These are phyloP conservation scores for Eustalomyia histrio DNA, from an alignment of 2,888 invertebrate genomes.

Conservation along the genomic window DNA sequence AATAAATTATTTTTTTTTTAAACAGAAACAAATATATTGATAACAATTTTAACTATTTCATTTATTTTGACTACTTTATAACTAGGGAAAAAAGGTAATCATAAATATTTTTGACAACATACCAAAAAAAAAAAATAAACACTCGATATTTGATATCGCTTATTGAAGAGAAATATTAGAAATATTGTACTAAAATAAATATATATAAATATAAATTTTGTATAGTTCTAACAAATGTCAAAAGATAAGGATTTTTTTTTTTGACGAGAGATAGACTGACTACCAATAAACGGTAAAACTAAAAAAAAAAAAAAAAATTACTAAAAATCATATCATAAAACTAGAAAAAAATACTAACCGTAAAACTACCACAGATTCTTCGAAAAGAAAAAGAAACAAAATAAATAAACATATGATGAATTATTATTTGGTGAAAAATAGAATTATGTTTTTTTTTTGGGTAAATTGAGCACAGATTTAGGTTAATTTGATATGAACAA, in stretches of 20 bases:
- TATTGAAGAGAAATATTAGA: constrained; percentile 5
- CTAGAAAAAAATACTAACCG: background rate
- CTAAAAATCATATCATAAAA: background rate
- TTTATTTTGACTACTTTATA: constrained; percentile 12
- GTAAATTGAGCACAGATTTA: constrained; percentile 34
- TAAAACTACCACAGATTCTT: constrained; percentile 11
- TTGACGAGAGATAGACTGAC: constrained; percentile 5
- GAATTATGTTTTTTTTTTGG: background rate
- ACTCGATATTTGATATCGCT: constrained; percentile 11
- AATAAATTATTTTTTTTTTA: background rate
- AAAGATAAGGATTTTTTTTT: constrained; percentile 33
- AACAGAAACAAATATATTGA: constrained; percentile 25
- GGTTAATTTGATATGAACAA: constrained; percentile 44
- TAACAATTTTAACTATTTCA: constrained; percentile 27
- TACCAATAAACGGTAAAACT: constrained; percentile 1
- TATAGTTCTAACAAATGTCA: constrained; percentile 20
- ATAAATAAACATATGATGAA: constrained; percentile 18
- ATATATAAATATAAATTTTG: background rate
- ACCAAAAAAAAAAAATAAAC: constrained; percentile 6
- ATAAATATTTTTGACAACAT: constrained; percentile 3
- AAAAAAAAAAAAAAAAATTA: background rate
- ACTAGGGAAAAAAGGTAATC: constrained; percentile 8
- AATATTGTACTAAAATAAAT: constrained; percentile 4
- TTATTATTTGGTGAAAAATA: background rate
- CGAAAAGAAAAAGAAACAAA: background rate